These are phyloP conservation scores for Sebastolobus altivelis DNA, from an alignment of 2,797 vertebrate genomes.

Conservation along the genomic window DNA sequence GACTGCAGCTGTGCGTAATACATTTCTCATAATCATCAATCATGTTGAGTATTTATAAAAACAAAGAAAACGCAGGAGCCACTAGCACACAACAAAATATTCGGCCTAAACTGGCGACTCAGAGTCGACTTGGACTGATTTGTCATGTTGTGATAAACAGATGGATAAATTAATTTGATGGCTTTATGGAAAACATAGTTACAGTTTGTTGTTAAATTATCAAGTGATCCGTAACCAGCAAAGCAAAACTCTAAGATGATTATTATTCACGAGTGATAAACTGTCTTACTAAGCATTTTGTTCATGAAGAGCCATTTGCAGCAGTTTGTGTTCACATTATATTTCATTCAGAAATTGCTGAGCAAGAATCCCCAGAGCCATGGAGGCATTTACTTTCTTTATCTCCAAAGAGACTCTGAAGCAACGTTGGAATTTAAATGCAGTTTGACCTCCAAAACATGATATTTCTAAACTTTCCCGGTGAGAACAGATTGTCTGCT, in stretches of 20 bases:
- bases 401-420: constrained; percentile 39
- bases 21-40: background rate
- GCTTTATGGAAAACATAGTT: background rate
- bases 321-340: constrained; percentile 27
- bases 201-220: background rate
- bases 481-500: constrained; percentile 2
- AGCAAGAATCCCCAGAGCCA: constrained; percentile 18
- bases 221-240: background rate
- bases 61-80: background rate
- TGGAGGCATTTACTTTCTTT: constrained; percentile 47
- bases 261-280: constrained; percentile 13
- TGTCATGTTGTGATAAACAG: background rate
- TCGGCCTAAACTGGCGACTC: background rate
- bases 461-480: constrained; percentile 26
- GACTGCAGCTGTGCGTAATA: background rate
- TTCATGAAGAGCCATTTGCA: constrained; percentile 3
- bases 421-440: constrained; percentile 32
- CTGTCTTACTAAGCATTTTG: constrained; percentile 1
- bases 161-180: background rate
- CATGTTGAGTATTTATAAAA: background rate
- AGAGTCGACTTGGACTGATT: background rate
- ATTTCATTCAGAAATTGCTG: constrained; percentile 45
- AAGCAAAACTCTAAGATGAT: background rate
- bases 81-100: background rate
- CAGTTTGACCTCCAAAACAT: constrained; percentile 47